phyloP scores from a whole-genome alignment of 2,113 vertebrate species.

The Notechis scutatus region DNA sequence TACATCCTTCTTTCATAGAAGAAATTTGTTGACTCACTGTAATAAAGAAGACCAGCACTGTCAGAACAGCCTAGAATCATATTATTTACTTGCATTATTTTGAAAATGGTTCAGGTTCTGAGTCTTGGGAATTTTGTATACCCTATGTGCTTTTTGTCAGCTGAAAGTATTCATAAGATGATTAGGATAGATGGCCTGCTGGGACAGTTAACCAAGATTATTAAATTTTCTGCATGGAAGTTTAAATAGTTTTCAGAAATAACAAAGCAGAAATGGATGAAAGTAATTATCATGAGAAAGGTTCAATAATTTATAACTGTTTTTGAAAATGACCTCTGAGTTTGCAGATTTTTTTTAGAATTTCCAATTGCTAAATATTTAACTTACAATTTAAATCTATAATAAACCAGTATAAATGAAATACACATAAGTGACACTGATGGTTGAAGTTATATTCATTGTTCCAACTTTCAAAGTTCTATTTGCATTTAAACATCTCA shows the following conservation, averaged over 20 bases:
- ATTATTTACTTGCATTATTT: neutral
- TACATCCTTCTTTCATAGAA: neutral
- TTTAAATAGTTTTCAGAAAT: neutral
- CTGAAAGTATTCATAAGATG: neutral
- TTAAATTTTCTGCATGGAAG: neutral
- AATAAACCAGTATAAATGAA: slow-evolving; percentile 5
- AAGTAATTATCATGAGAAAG: neutral
- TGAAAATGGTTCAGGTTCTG: neutral
- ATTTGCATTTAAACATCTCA: slow-evolving; percentile 30
- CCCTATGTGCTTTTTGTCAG: neutral
- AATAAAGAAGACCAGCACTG: neutral
- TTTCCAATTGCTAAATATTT: slow-evolving; percentile 12
- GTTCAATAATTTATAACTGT: neutral
- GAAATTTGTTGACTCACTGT: neutral
- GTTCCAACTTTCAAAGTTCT: slow-evolving; percentile 31
- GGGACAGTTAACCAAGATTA: neutral
- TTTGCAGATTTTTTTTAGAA: neutral
- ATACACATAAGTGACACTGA: slow-evolving; percentile 32
- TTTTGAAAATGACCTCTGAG: neutral
- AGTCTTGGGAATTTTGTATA: neutral
- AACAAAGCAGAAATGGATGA: neutral
- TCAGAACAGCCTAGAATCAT: neutral
- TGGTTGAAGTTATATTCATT: slow-evolving; percentile 16
- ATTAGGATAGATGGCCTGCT: neutral
- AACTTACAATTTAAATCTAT: neutral